Evolutionary conservation across 1,140 invertebrate genomes (phyloP).

Genomic region (Chlorops oryzae): DNA sequence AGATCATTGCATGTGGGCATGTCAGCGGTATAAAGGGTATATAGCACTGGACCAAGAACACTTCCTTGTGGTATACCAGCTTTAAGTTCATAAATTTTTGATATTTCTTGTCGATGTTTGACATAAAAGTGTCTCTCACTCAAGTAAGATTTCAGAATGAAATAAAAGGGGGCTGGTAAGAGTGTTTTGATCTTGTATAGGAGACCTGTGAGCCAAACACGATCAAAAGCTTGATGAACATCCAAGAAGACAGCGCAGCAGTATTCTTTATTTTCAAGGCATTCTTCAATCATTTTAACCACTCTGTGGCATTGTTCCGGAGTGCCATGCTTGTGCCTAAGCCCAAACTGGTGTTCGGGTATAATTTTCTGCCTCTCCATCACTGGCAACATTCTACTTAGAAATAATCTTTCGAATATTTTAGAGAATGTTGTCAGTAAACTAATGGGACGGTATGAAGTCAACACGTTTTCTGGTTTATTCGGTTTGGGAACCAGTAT

Average conservation of each 20-base stretch:
- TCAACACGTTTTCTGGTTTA: too few species aligned
- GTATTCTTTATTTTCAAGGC: constrained; percentile 3
- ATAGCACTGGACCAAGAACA: constrained; percentile 11
- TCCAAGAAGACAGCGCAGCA: constrained; percentile 16
- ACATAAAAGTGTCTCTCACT: constrained; percentile 3
- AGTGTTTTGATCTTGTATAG: constrained; percentile 8
- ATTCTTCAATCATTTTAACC: too few species aligned
- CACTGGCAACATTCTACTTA: too few species aligned
- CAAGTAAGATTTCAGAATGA: constrained; percentile 4
- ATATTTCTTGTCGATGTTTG: background rate
- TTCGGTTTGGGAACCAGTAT: too few species aligned
- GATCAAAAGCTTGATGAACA: constrained; percentile 9
- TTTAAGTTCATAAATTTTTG: background rate
- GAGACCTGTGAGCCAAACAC: constrained; percentile 12
- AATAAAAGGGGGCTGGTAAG: background rate
- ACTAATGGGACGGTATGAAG: too few species aligned
- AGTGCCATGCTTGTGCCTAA: too few species aligned
- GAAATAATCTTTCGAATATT: too few species aligned
- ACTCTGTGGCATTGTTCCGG: too few species aligned
- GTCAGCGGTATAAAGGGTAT: background rate
- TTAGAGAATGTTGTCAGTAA: too few species aligned
- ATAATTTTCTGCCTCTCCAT: too few species aligned
- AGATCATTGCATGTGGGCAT: background rate
- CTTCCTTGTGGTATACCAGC: constrained; percentile 19
- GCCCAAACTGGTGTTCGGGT: too few species aligned